Conservation (phyloP, 2,888 invertebrate species). For the Tenthredo distinguenda region DNA sequence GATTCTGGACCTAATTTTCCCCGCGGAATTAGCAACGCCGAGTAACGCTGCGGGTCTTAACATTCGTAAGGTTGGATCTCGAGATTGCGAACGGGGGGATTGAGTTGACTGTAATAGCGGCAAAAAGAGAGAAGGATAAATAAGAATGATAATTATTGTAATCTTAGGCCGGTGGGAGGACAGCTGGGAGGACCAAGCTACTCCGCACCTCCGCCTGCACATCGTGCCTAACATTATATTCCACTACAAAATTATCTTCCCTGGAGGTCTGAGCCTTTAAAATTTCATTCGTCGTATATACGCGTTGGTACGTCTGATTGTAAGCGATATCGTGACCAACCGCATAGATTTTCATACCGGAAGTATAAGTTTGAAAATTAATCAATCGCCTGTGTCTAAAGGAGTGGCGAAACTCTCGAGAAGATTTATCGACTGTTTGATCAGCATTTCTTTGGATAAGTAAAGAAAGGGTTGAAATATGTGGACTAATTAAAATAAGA, state of each 20-base stretch:
- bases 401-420: too few species aligned
- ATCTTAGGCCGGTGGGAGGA: conserved; percentile 70
- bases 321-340: not conserved
- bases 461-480: not conserved
- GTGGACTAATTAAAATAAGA: conserved; percentile 9
- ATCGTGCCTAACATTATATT: conserved; percentile 31
- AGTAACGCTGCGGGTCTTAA: not conserved
- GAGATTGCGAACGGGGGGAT: conserved; percentile 47
- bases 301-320: not conserved
- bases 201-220: conserved; percentile 56
- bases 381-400: not conserved
- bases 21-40: not conserved
- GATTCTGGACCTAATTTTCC: not conserved
- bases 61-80: conserved; percentile 19
- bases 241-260: conserved; percentile 68
- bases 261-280: conserved; percentile 64
- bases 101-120: conserved; percentile 50
- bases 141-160: conserved; percentile 74
- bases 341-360: not conserved
- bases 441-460: not conserved
- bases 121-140: conserved; percentile 62
- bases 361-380: not conserved
- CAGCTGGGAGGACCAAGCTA: conserved; percentile 69
- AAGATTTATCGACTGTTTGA: not conserved
- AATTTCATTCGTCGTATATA: conserved; percentile 4